Base-by-base conservation (phyloP, 2,888 invertebrate species). In the Oscheius onirici region DNA sequence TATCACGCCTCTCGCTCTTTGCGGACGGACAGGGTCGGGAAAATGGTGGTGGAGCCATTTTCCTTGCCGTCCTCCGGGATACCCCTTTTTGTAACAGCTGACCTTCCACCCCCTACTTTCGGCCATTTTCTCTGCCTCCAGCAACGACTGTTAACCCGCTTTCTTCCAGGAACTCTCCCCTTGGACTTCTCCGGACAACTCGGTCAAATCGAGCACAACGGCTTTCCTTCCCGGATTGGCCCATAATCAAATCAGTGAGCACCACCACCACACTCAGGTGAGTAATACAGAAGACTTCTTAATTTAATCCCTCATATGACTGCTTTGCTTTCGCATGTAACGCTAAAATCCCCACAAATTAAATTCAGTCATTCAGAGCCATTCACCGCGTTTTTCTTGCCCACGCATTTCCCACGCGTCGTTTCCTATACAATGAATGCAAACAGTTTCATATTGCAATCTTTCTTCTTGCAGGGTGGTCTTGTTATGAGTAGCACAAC, bases 401-500 rank as follows among this genome's bases (percentile, higher is more conserved):
- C 17, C 26, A 11, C 26, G 3, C 65, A 28, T 51, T 46, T 26
- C 46, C 24, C 22, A 26, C 26, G 28, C 22, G 13, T 5, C 17
- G 10, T 34, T 34, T 0, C 34, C 8, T 8, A 34, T 34, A 34
- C 3, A 34, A 34, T 6, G n/a, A n/a, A n/a, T n/a, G n/a, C n/a
- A 34, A 8, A 34, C 34, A 34, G 34, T 8, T 34, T 11, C 20
- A 10, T 17, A 10, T 24, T 34, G 17, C n/a, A 40, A 10, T 41
- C 28, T 10, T 66, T 52, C n/a, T 17, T 8, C 34, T 71, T 70
- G 26, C 72, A 77, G 68, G 79, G 79, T 69, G 79, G 79, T 57
- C 73, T 79, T 75, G 79, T 79, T 75, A 79, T 79, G 79, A 79
- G 65, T 60, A 68, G 72, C 72, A 34, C 34, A 6, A 58, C 71